Base-by-base conservation (phyloP, 2,113 vertebrate species). In the Scatophagus argus region DNA sequence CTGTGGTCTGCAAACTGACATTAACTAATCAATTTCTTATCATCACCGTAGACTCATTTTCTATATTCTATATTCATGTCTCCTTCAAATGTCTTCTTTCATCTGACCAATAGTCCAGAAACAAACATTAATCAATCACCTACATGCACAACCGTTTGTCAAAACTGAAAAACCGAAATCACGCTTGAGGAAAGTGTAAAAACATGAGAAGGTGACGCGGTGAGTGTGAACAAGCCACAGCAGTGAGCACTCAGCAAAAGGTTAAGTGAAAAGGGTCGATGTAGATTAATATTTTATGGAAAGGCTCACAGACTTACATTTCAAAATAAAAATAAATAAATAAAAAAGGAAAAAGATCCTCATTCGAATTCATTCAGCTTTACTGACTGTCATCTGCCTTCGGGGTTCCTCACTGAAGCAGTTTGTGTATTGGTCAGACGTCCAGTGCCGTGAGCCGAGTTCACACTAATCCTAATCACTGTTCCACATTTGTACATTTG, bases 381-480 rank as follows among this genome's bases (percentile, higher is more conserved):
- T 64, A 19, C 74, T 39, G 60, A 21, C 71, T 23, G 60, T 49
- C 61, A 17, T 17, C 64, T 19, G 19, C 69, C 58, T 70, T 54
- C 29, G 25, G 56, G 75, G 67, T 21, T 47, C 36, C 55, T 86
- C 75, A 73, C 10, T 41, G 56, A 76, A 77, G 81, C 74, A 23
- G 49, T 34, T 29, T 39, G 43, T 65, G 34, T 61, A 58, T 52
- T 58, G 76, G 73, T 71, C 79, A 55, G 79, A 81, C 73, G 9
- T 76, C 60, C 54, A 51, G 41, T 1, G 51, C 81, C 58, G 5
- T 46, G 17, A 78, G 83, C n/a, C 6, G n/a, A 76, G 49, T 49
- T 74, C 79, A 71, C 79, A 81, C 73, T n/a, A n/a, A 51, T 76
- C 69, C 56, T 68, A 74, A 82, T 70, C 65, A 68, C 21, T 5